These are phyloP conservation scores for Montipora foliosa DNA, from an alignment of 64 coral and sea anemone genomes.

Conservation along the genomic window DNA sequence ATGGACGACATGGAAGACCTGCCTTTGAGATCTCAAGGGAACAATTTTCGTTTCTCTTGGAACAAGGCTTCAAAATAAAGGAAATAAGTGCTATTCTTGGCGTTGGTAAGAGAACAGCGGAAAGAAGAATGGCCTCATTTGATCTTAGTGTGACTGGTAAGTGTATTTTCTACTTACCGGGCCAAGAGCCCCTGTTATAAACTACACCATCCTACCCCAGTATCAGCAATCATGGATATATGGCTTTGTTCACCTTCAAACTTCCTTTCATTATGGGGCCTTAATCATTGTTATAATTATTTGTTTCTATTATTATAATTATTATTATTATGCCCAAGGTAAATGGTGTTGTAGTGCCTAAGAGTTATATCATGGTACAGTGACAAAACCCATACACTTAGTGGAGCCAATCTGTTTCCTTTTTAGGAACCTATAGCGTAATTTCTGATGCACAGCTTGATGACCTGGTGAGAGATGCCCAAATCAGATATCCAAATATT, in stretches of 20 bases:
- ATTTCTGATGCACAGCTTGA: constrained; percentile 67
- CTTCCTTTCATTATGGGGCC: neutral
- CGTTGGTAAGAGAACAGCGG: constrained; percentile 21
- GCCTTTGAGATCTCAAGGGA: constrained; percentile 64
- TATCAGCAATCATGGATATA: neutral
- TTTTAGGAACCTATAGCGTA: constrained; percentile 47
- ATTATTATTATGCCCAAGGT: neutral
- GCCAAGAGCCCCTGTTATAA: neutral
- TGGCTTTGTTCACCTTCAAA: neutral
- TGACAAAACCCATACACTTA: neutral
- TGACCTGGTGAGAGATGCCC: constrained; percentile 25
- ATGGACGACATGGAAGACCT: constrained; percentile 68
- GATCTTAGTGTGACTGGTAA: constrained; percentile 54
- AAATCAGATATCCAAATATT: constrained; percentile 39
- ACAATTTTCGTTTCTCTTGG: constrained; percentile 58
- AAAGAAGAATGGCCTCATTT: constrained; percentile 46
- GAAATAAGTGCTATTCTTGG: constrained; percentile 37
- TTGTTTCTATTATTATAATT: neutral
- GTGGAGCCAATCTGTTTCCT: neutral
- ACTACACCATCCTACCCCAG: neutral
- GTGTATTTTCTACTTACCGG: neutral
- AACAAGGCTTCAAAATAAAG: constrained; percentile 49
- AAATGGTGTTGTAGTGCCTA: neutral
- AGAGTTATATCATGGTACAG: neutral
- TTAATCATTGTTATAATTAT: neutral